Conservation (phyloP, 2,113 vertebrate genomes). For the Laticauda laticaudata region DNA sequence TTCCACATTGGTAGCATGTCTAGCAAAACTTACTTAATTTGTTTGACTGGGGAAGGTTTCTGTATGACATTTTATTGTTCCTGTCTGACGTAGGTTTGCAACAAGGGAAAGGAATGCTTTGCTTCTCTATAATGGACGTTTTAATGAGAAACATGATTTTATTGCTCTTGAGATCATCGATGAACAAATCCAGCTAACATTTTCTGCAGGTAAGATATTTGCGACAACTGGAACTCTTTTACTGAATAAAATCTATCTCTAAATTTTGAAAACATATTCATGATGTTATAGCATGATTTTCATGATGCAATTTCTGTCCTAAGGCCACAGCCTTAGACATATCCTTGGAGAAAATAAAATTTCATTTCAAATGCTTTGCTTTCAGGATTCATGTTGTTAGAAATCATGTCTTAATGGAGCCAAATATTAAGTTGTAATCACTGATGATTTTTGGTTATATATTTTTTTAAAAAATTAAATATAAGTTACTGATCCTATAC, state of each 20-base stretch:
- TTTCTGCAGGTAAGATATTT: slow-evolving; percentile 85
- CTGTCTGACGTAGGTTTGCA: slow-evolving; percentile 80
- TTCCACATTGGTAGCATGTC: background rate
- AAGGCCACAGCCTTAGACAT: background rate
- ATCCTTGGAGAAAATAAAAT: background rate
- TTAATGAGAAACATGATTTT: slow-evolving; percentile 97
- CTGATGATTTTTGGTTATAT: background rate
- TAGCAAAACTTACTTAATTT: fast-evolving
- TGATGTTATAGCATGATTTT: slow-evolving; percentile 13
- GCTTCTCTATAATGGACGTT: slow-evolving; percentile 93
- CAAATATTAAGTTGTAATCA: background rate
- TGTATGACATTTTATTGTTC: background rate
- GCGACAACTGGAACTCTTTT: background rate
- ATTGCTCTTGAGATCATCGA: slow-evolving; percentile 93
- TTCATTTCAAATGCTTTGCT: background rate
- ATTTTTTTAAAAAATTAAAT: background rate
- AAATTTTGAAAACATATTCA: background rate
- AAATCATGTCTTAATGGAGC: background rate
- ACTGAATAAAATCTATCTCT: background rate
- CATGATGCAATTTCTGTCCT: background rate
- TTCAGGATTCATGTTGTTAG: background rate
- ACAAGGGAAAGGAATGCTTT: slow-evolving; percentile 86
- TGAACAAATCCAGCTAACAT: slow-evolving; percentile 95
- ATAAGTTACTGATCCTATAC: background rate
- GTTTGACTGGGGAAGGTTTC: slow-evolving; percentile 24